Conservation (phyloP, 2,888 invertebrate species). For the Acronicta leporina region DNA sequence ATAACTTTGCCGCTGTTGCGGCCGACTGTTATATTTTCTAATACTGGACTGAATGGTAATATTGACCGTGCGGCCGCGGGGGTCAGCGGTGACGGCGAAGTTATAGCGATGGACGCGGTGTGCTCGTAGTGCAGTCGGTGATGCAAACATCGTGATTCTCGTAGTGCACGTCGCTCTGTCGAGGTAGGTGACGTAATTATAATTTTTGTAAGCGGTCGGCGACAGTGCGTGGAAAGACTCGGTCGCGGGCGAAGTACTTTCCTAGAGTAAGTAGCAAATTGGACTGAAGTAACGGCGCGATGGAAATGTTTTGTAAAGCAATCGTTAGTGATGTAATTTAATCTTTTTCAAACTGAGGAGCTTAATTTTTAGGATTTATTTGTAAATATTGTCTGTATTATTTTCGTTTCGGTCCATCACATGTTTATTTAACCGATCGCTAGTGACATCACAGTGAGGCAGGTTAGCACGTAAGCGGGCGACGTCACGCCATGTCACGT, state of each 20-base stretch:
- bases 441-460: slow-evolving; percentile 57
- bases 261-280: slow-evolving; percentile 68
- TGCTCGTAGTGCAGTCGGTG: not conserved
- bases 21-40: not conserved
- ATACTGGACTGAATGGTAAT: not conserved
- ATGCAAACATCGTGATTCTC: not conserved
- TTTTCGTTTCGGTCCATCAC: slow-evolving; percentile 75
- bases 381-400: slow-evolving; percentile 86
- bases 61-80: not conserved
- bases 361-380: slow-evolving; percentile 85
- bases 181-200: slow-evolving; percentile 39
- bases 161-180: slow-evolving; percentile 5
- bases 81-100: not conserved
- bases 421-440: slow-evolving; percentile 60
- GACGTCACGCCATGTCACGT: slow-evolving; percentile 39
- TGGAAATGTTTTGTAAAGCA: slow-evolving; percentile 66
- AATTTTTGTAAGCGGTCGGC: slow-evolving; percentile 46
- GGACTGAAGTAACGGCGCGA: slow-evolving; percentile 66
- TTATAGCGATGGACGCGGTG: not conserved
- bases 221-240: slow-evolving; percentile 45
- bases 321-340: slow-evolving; percentile 78
- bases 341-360: slow-evolving; percentile 79
- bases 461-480: slow-evolving; percentile 34
- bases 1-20: not conserved
- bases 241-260: slow-evolving; percentile 44